Evolutionary conservation across 2,113 vertebrate species (phyloP), one percentile per base, ranked within the genome.

Genomic region (Equus quagga): DNA sequence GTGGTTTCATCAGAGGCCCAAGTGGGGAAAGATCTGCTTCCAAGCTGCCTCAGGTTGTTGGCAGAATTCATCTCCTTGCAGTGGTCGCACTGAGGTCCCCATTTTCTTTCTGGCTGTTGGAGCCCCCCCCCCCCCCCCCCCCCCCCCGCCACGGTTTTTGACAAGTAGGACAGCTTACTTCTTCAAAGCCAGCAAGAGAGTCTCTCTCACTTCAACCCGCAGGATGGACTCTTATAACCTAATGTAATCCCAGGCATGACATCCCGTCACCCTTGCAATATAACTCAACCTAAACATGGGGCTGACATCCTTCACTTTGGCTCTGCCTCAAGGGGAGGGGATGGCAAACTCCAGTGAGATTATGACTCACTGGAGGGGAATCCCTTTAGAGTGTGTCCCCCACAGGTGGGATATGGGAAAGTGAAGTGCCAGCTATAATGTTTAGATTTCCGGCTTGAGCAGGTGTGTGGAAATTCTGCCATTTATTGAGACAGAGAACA

Each of bases 371-470:
- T 69, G 73, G 5, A 62, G 31, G 9, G 46, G 18, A 33, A 14
- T 72, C 44, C 28, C 60, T 58, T 64, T 83, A 69, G 31, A 46
- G 8, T 82, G 44, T 56, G 8, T 62, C 36, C 10, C 3, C 6
- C 24, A 36, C 19, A 64, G 73, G 26, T 21, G 21, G 73, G 73
- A 72, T 64, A 82, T 91, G 69, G 36, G 80, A 93, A 73, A 62
- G 69, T 28, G 41, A 64, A 94, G 17, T 28, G 51, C 3, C 60
- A 70, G 36, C 14, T 31, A 1, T 67, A 62, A 62, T 7, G 9
- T 54, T 80, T 64, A 89, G 41, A 51, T 84, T 88, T 91, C 75
- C 93, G 93, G 46, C 89, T 79, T 64, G 41, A 92, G 58, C 36
- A 80, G 26, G 21, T 56, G 65, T 19, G 9, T 80, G 70, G 70